Evolutionary conservation across 2,113 vertebrate genomes (phyloP), one percentile per base, ranked within the genome.

Genomic region (Pardalotus punctatus): DNA sequence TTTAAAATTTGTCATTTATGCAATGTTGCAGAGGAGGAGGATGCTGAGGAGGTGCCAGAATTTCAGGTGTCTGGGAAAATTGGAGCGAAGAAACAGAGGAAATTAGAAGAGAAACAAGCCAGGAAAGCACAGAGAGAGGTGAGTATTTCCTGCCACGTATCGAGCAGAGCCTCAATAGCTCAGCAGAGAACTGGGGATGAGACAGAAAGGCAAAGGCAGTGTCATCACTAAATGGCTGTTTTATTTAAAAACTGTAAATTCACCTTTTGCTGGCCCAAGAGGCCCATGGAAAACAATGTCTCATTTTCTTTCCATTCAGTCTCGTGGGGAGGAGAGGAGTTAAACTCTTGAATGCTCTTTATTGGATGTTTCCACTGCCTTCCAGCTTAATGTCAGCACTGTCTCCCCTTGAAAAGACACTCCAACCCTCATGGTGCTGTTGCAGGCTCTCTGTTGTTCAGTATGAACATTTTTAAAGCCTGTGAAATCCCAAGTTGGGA

Each of bases 61-160:
- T 48, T 96, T 95, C 98, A 98, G 62, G 62, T 92, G 4, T 74
- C 98, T 17, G 99, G 97, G 28, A 99, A 99, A 97, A 97, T 99
- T 2, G 99, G 99, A 90, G 98, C 99, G 40, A 99, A 99, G 96
- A 99, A 99, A 91, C 98, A 99, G 95, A 98, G 98, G 87, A 99
- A 99, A 94, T 89, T 99, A 96, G 99, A 99, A 88, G 99, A 99
- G 97, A 99, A 99, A 71, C 99, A 99, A 94, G 99, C 99, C 48
- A 98, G 98, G 78, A 99, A 98, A 97, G 98, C 98, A 6, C 99
- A 99, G 96, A 98, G 99, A 77, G 99, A 99, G 99, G 99, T 99
- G 96, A 97, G 98, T 21, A 6, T 80, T 92, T 88, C 61, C 91
- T 94, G 90, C 92, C 58, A 93, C 85, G 62, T 83, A 18, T 11